These are phyloP conservation scores for Phalacrocorax pelagicus DNA, from an alignment of 2,113 vertebrate genomes.

Conservation along the genomic window DNA sequence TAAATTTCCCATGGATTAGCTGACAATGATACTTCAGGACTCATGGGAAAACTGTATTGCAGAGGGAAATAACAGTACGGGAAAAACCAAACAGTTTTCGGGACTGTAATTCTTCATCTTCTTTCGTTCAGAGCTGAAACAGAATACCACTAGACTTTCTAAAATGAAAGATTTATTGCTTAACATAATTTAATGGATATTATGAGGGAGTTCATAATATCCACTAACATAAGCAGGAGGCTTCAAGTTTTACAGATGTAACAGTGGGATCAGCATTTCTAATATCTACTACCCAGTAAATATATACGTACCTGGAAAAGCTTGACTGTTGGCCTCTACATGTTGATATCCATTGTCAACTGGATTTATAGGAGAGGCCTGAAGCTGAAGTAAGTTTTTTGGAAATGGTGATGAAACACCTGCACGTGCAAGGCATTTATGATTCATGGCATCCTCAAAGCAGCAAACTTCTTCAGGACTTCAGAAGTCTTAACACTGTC, in stretches of 20 bases:
- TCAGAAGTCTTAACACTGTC: neutral
- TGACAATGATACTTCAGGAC: neutral
- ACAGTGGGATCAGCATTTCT: neutral
- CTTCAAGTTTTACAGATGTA: neutral
- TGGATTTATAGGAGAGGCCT: neutral
- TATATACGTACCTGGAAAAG: neutral
- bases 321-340: neutral
- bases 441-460: neutral
- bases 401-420: neutral
- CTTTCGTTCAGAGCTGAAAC: neutral
- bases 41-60: neutral
- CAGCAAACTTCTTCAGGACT: neutral
- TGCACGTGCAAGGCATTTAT: neutral
- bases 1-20: constrained; percentile 40
- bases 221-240: neutral
- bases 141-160: neutral
- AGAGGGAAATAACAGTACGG: neutral
- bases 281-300: neutral
- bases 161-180: neutral
- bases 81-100: neutral
- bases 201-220: neutral
- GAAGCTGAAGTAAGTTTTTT: neutral
- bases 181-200: neutral
- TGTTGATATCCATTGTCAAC: neutral
- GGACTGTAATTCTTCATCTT: neutral